A percentile compares a stretch with the other conserved stretches of the same genome.
phyloP scores from a whole-genome alignment of 2,888 invertebrate genomes.

The Drosophila testacea region DNA sequence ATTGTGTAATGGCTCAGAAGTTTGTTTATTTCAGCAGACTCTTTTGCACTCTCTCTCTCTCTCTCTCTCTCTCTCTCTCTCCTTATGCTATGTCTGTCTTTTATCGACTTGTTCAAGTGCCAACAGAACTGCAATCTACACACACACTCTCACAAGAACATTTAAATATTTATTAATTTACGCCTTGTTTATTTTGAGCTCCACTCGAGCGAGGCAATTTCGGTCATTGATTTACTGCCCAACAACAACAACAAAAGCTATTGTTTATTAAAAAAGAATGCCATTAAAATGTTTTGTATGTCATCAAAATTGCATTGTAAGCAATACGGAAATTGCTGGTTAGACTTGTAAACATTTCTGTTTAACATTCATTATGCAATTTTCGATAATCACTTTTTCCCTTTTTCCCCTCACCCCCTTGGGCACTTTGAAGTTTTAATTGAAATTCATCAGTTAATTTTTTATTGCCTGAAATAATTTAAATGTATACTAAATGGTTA shows the following conservation, averaged over 20 bases:
- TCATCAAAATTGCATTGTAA: conserved; percentile 52
- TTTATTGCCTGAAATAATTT: background rate
- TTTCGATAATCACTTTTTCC: conserved; percentile 21
- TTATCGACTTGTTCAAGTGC: conserved; percentile 45
- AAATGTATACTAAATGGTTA: conserved; percentile 10
- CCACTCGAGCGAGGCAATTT: conserved; percentile 45
- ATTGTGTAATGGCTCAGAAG: conserved; percentile 68
- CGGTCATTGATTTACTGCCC: conserved; percentile 52
- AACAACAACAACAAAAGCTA: conserved; percentile 6
- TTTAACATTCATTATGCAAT: conserved; percentile 53
- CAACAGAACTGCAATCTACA: conserved; percentile 23
- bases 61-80: conserved; percentile 2
- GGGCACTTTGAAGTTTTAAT: background rate
- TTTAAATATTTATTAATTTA: conserved; percentile 70
- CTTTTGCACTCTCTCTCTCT: background rate
- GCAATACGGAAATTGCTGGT: conserved; percentile 50
- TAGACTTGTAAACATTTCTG: conserved; percentile 52
- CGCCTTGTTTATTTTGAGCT: conserved; percentile 49
- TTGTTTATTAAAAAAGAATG: conserved; percentile 7
- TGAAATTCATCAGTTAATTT: conserved; percentile 14
- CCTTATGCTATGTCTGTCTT: conserved; percentile 28
- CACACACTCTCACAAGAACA: conserved; percentile 13
- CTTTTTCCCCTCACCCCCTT: background rate
- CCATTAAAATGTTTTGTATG: conserved; percentile 35
- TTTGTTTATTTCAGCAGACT: conserved; percentile 30